These are phyloP conservation scores for Nicator chloris DNA, from an alignment of 2,113 vertebrate species.

Conservation along the genomic window DNA sequence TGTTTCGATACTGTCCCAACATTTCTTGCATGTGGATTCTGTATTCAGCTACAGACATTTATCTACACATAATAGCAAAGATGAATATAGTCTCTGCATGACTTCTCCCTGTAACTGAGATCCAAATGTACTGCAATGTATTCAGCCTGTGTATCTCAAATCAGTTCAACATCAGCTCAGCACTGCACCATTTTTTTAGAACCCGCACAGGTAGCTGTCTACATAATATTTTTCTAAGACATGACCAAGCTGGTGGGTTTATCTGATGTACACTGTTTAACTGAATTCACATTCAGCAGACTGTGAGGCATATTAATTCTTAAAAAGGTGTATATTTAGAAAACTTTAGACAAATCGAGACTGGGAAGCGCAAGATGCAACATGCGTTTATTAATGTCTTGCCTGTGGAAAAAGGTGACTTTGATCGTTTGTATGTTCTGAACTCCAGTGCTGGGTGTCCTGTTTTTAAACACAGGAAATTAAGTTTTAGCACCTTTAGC, in stretches of 20 bases:
- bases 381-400: not conserved
- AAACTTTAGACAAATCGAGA: not conserved
- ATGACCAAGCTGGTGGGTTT: not conserved
- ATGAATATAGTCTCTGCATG: not conserved
- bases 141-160: not conserved
- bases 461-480: not conserved
- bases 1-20: accelerated
- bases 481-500: not conserved
- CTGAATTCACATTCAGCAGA: not conserved
- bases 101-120: not conserved
- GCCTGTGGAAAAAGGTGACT: not conserved
- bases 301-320: not conserved
- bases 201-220: not conserved
- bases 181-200: not conserved
- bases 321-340: not conserved
- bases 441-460: not conserved
- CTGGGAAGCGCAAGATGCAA: not conserved
- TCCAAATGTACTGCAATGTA: not conserved
- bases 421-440: not conserved
- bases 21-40: not conserved
- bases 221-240: not conserved
- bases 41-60: not conserved
- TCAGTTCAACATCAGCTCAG: conserved; percentile 1
- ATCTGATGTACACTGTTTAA: not conserved
- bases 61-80: not conserved